Evolutionary conservation across 1,140 invertebrate species (phyloP).

Genomic region (Nautilus pompilius): DNA sequence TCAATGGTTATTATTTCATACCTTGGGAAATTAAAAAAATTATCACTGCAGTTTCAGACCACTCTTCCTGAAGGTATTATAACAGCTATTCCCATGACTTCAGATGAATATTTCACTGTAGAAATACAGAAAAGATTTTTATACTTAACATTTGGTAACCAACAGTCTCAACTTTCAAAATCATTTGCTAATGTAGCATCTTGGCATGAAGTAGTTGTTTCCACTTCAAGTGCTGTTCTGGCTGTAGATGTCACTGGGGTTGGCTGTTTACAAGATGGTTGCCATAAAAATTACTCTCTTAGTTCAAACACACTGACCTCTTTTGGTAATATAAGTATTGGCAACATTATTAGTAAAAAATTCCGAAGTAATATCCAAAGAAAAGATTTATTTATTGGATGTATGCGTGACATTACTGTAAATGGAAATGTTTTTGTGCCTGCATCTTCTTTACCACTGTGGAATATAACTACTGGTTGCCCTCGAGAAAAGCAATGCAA

Average conservation of each 20-base stretch:
- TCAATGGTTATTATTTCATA: not conserved
- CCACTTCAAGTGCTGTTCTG: too few species aligned
- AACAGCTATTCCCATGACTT: not conserved
- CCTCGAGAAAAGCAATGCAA: constrained; percentile 75
- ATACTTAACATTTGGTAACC: not conserved
- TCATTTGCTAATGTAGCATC: not conserved
- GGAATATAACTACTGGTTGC: constrained; percentile 62
- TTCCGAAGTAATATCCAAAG: not conserved
- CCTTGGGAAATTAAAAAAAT: constrained; percentile 51
- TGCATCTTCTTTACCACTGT: constrained; percentile 1
- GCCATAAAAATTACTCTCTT: too few species aligned
- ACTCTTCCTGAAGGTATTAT: constrained; percentile 82
- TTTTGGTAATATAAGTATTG: too few species aligned
- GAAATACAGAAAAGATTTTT: not conserved
- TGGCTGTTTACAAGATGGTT: too few species aligned
- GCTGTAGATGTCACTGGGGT: too few species aligned
- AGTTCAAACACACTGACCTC: too few species aligned
- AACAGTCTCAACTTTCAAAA: not conserved
- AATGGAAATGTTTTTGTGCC: constrained; percentile 73
- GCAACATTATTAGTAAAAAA: too few species aligned
- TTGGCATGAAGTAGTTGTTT: not conserved
- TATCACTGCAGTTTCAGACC: constrained; percentile 85
- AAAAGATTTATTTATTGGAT: constrained; percentile 71
- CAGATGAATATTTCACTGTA: not conserved
- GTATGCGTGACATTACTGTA: constrained; percentile 84